Conservation (phyloP, 2,888 invertebrate genomes). For the Iselma pallidipennis region DNA sequence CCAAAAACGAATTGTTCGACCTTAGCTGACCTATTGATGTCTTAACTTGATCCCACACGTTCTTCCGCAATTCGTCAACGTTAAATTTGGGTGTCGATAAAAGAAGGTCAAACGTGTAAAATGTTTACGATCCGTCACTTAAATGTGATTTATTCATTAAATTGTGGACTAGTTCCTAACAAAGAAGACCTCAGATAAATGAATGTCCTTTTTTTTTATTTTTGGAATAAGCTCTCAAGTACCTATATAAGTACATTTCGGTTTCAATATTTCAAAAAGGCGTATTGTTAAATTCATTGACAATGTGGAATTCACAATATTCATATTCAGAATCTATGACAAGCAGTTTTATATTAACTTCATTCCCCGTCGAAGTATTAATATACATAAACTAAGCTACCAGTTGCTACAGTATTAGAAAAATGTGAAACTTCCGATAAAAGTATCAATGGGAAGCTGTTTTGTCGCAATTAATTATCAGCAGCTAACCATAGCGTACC, state of each 20-base stretch:
- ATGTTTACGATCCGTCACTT: constrained; percentile 30
- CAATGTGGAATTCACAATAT: too few species aligned
- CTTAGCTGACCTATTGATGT: constrained; percentile 19
- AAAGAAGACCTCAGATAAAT: background rate
- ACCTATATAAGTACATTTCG: too few species aligned
- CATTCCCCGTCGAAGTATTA: constrained; percentile 16
- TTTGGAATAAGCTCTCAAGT: background rate
- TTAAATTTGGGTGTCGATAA: constrained; percentile 26
- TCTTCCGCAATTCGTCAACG: constrained; percentile 28
- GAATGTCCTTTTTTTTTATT: background rate
- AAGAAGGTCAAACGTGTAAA: constrained; percentile 28
- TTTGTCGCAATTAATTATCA: too few species aligned
- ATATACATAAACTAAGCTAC: constrained; percentile 21
- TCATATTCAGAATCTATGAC: constrained; percentile 17
- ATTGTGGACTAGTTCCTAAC: constrained; percentile 7
- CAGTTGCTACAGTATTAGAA: constrained; percentile 20
- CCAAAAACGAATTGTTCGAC: constrained; percentile 11
- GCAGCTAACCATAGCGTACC: too few species aligned
- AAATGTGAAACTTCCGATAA: too few species aligned
- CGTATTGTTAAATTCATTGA: constrained; percentile 12
- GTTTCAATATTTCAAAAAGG: constrained; percentile 16
- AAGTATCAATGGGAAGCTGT: too few species aligned
- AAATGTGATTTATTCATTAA: constrained; percentile 33
- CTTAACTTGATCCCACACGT: constrained; percentile 23
- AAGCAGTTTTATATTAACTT: constrained; percentile 16